phyloP scores from a whole-genome alignment of 2,113 vertebrate genomes.

The Macquaria ambigua region DNA sequence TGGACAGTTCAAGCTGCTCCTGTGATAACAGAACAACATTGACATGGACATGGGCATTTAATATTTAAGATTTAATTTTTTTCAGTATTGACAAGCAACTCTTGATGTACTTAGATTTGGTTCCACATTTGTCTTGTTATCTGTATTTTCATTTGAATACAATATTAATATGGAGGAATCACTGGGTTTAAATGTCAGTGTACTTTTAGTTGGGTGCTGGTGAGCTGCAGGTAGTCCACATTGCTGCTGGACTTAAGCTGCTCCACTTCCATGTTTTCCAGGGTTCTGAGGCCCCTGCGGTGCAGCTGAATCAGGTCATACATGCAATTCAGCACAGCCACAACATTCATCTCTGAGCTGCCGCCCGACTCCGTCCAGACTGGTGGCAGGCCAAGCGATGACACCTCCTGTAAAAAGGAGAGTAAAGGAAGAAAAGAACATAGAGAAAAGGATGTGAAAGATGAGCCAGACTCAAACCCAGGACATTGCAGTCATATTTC shows the following conservation, averaged over 20 bases:
- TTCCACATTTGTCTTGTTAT: not conserved
- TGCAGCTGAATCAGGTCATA: conserved; percentile 93
- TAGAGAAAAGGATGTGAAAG: not conserved
- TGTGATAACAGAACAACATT: conserved; percentile 64
- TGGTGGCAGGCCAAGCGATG: conserved; percentile 90
- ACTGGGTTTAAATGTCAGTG: not conserved
- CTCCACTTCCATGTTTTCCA: conserved; percentile 93
- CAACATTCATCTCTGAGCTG: conserved; percentile 85
- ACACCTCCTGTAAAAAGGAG: conserved; percentile 87
- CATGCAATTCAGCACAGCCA: conserved; percentile 91
- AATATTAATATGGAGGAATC: not conserved
- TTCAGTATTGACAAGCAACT: not conserved
- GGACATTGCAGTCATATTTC: not conserved
- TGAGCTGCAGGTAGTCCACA: conserved; percentile 90
- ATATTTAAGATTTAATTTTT: not conserved
- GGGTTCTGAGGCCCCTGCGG: conserved; percentile 86
- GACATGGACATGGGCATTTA: not conserved
- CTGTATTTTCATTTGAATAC: not conserved
- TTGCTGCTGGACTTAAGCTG: conserved; percentile 91
- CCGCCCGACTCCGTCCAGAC: conserved; percentile 84
- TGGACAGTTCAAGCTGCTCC: conserved; percentile 92
- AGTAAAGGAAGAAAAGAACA: not conserved
- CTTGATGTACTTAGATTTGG: not conserved
- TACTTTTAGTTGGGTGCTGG: conserved; percentile 90
- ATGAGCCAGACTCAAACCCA: not conserved